Evolutionary conservation across 2,113 vertebrate genomes (phyloP).

Genomic region (Chunga burmeisteri): DNA sequence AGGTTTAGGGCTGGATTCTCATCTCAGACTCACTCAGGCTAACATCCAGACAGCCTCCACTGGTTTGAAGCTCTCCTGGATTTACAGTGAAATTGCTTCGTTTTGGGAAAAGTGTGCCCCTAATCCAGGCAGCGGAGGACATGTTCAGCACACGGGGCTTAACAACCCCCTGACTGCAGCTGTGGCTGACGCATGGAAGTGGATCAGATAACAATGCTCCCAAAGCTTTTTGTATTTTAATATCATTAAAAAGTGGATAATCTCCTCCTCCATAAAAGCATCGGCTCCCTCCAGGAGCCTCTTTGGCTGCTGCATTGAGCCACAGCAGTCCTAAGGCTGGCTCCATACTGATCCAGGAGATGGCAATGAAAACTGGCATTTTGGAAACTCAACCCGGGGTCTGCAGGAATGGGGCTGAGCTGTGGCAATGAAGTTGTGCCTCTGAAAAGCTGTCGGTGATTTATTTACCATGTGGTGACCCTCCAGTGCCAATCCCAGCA

Average conservation of each 20-base stretch:
- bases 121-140: not conserved
- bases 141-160: fast-evolving
- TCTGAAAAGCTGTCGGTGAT: not conserved
- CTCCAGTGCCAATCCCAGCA: not conserved
- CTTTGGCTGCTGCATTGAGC: not conserved
- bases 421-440: not conserved
- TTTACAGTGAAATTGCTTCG: not conserved
- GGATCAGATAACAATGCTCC: not conserved
- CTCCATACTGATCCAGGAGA: not conserved
- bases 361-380: not conserved
- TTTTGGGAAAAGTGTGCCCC: not conserved
- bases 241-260: not conserved
- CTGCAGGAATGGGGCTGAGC: not conserved
- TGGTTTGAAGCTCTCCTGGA: not conserved
- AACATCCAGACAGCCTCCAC: not conserved
- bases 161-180: not conserved
- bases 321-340: not conserved
- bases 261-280: not conserved
- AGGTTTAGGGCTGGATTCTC: not conserved
- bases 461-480: not conserved
- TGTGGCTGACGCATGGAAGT: fast-evolving
- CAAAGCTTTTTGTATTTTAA: not conserved
- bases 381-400: not conserved
- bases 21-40: not conserved
- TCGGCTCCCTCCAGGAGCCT: not conserved